Evolutionary conservation across 2,888 invertebrate genomes (phyloP).

Genomic region (Liposcelis brunnea): DNA sequence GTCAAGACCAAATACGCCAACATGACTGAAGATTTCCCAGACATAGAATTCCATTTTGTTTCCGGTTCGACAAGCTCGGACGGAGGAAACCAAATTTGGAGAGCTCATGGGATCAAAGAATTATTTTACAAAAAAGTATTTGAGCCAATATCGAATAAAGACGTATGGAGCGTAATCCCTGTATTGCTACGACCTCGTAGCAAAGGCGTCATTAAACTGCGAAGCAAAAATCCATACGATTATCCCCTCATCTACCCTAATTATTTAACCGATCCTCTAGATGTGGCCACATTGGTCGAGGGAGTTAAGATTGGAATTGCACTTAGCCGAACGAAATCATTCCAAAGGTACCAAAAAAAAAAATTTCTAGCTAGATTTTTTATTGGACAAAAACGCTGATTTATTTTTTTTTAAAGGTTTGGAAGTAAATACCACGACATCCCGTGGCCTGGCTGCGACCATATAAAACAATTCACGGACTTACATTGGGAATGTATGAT

Average conservation of each 20-base stretch:
- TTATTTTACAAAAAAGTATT: slow-evolving; percentile 58
- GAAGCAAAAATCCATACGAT: slow-evolving; percentile 68
- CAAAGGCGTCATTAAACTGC: slow-evolving; percentile 60
- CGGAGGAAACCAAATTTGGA: slow-evolving; percentile 62
- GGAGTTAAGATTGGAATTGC: slow-evolving; percentile 72
- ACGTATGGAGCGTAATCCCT: slow-evolving; percentile 70
- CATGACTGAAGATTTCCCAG: slow-evolving; percentile 63
- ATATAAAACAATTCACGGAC: slow-evolving; percentile 49
- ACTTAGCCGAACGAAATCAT: slow-evolving; percentile 60
- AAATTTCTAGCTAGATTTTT: too few relatives aligned
- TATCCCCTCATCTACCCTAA: slow-evolving; percentile 85
- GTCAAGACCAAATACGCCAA: slow-evolving; percentile 77
- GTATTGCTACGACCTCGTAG: slow-evolving; percentile 72
- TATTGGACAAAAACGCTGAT: too few relatives aligned
- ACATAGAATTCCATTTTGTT: slow-evolving; percentile 77
- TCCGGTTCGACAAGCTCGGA: slow-evolving; percentile 77
- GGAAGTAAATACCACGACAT: slow-evolving; percentile 52
- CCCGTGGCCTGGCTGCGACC: slow-evolving; percentile 60
- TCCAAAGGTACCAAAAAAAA: slow-evolving; percentile 30
- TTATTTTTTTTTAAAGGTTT: slow-evolving; percentile 25
- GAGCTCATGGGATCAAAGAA: slow-evolving; percentile 59
- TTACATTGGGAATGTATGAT: slow-evolving; percentile 80
- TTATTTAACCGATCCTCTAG: slow-evolving; percentile 65
- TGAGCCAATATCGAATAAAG: slow-evolving; percentile 53
- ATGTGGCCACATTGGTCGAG: slow-evolving; percentile 63